Conservation (phyloP, 1,140 invertebrate genomes). For the Calliphora vicina region DNA sequence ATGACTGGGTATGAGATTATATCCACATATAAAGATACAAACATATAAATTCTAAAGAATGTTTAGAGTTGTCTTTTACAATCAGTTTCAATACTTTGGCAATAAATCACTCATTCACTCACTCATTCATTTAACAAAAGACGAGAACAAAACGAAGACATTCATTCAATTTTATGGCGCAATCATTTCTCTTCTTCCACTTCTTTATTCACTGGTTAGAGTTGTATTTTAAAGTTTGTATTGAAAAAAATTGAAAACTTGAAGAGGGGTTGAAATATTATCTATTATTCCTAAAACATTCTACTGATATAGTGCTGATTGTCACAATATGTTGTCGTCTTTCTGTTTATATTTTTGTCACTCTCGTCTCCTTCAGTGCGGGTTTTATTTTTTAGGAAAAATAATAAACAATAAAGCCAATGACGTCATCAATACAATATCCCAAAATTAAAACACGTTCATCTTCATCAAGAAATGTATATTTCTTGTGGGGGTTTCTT, state of each 20-base stretch:
- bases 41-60: conserved; percentile 26
- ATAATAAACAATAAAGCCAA: not conserved
- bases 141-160: conserved; percentile 42
- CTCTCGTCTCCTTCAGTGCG: not conserved
- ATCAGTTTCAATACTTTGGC: conserved; percentile 54
- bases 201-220: not conserved
- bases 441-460: not conserved
- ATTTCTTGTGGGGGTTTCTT: too few species aligned
- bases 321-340: conserved; percentile 12
- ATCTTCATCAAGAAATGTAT: not conserved
- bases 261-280: conserved; percentile 26
- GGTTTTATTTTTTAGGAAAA: not conserved
- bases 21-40: not conserved
- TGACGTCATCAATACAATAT: not conserved
- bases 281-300: conserved; percentile 16
- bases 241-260: not conserved
- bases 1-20: not conserved
- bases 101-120: conserved; percentile 56
- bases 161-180: conserved; percentile 25
- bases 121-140: conserved; percentile 39
- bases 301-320: not conserved
- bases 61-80: conserved; percentile 43
- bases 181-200: not conserved
- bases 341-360: not conserved
- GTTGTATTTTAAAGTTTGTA: not conserved